Evolutionary conservation across 2,888 invertebrate species (phyloP).

Genomic region (Gymnosoma rotundatum): DNA sequence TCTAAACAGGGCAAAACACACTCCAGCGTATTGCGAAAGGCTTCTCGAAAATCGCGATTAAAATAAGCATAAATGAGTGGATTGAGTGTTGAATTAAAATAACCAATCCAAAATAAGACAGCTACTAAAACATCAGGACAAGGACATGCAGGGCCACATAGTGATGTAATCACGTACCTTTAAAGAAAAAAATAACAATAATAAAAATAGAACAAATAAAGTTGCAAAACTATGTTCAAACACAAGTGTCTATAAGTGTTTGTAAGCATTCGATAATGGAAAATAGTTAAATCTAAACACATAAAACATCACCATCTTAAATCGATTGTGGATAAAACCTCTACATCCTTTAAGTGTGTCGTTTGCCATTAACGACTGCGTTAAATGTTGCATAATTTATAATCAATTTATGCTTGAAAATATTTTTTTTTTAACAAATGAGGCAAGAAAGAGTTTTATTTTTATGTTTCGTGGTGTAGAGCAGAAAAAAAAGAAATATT

Average conservation of each 20-base stretch:
- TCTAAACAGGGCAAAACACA: constrained; percentile 91
- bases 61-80: constrained; percentile 98
- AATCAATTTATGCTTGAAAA: not conserved
- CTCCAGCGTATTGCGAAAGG: constrained; percentile 95
- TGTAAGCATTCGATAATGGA: not conserved
- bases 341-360: not conserved
- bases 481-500: too few species aligned
- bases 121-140: constrained; percentile 94
- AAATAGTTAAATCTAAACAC: not conserved
- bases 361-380: too few species aligned
- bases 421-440: not conserved
- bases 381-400: not conserved
- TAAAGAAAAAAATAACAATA: constrained; percentile 19
- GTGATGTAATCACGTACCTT: constrained; percentile 92
- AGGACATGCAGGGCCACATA: constrained; percentile 92
- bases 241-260: not conserved
- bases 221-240: not conserved
- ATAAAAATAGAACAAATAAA: not conserved
- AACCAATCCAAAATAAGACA: constrained; percentile 98
- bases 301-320: not conserved
- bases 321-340: not conserved
- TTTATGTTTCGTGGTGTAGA: not conserved
- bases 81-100: constrained; percentile 97
- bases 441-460: not conserved
- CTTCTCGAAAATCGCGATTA: constrained; percentile 97